phyloP scores from a whole-genome alignment of 2,113 vertebrate species.

The Todiramphus chloris region DNA sequence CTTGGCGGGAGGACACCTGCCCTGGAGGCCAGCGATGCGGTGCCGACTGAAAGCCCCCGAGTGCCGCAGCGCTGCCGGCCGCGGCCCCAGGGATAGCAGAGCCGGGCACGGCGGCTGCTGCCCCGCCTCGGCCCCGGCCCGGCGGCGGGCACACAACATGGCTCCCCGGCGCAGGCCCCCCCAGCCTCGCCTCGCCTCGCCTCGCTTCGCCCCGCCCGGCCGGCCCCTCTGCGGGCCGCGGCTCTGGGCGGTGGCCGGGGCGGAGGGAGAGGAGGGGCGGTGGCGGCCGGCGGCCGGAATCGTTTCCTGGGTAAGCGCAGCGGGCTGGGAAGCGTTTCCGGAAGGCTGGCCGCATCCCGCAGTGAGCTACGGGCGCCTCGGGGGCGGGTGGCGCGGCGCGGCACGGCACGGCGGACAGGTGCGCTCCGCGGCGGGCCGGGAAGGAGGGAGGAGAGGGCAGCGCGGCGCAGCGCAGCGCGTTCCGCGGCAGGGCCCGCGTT shows the following conservation, averaged over 20 bases:
- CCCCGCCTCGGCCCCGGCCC: not conserved
- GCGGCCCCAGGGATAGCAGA: rapidly evolving
- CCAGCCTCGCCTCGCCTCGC: too few species aligned
- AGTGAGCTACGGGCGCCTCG: conserved; percentile 25
- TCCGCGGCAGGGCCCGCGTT: not conserved
- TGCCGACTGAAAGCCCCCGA: rapidly evolving
- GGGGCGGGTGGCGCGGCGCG: not conserved
- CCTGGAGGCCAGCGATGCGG: not conserved
- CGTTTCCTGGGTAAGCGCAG: conserved; percentile 60
- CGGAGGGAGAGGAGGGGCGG: not conserved
- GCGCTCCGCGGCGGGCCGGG: not conserved
- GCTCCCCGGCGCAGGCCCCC: not conserved
- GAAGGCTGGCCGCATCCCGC: conserved; percentile 61
- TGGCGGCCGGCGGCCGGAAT: conserved; percentile 5
- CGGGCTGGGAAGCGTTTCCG: conserved; percentile 60
- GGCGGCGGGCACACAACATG: not conserved
- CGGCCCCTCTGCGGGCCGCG: not conserved
- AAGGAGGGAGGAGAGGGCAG: not conserved
- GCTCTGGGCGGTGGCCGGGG: not conserved
- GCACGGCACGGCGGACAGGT: not conserved
- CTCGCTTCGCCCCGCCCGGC: not conserved
- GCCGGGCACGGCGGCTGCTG: rapidly evolving
- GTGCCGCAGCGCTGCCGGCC: not conserved
- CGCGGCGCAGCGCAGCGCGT: too few species aligned
- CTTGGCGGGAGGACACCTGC: not conserved